Evolutionary conservation across 2,888 invertebrate species (phyloP).

Genomic region (Metacarcinus magister): DNA sequence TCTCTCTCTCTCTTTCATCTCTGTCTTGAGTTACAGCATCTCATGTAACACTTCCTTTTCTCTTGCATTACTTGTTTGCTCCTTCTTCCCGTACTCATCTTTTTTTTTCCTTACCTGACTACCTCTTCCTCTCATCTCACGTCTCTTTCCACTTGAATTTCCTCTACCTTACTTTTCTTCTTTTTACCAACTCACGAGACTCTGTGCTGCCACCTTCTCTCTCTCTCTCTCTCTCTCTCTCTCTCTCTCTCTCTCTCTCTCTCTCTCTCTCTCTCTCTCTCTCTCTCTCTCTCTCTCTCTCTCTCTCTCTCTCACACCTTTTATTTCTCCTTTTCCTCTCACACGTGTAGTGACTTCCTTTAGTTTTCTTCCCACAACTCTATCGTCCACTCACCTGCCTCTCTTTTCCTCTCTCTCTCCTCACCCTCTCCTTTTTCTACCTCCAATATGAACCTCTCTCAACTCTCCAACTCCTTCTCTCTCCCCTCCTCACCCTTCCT

Average conservation of each 20-base stretch:
- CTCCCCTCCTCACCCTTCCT: background rate
- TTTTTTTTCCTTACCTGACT: background rate
- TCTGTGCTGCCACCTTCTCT: background rate
- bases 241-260: conserved; percentile 26
- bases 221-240: background rate
- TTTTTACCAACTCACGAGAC: no score
- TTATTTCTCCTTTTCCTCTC: background rate
- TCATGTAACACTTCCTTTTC: background rate
- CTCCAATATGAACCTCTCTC: background rate
- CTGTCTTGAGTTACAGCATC: background rate
- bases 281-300: background rate
- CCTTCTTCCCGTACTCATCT: background rate
- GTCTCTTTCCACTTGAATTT: background rate
- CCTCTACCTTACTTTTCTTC: background rate
- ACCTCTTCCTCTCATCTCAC: background rate
- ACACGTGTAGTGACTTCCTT: no score
- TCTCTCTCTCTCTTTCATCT: no score
- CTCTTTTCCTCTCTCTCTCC: background rate
- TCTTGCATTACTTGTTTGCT: background rate
- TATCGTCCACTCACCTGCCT: background rate
- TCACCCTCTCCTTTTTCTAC: background rate
- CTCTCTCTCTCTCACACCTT: background rate
- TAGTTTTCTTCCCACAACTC: background rate
- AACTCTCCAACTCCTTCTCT: background rate
- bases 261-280: background rate